Base-by-base conservation (phyloP, 2,113 vertebrate species). In the Perca flavescens region DNA sequence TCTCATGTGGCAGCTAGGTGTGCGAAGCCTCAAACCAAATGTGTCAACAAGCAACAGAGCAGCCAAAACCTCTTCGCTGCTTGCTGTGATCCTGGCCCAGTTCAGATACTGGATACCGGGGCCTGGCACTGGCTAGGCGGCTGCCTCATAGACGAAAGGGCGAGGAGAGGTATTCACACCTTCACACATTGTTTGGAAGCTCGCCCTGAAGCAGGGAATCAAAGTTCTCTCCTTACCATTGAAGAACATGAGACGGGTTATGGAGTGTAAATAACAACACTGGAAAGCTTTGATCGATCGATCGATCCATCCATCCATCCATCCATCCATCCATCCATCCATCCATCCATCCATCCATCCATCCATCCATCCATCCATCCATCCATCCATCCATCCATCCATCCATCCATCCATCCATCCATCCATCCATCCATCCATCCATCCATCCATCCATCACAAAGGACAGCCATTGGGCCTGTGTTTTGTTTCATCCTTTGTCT, bases 21-120 rank as follows among this genome's bases (percentile, higher is more conserved):
- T 68, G 76, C n/a, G 28, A 57, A 43, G 89, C 79, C 79, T 85
- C 66, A 57, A 85, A 90, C 75, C 86, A 81, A 84, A 84, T 5
- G 61, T 88, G 84, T 89, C 86, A 91, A 82, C 82, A 80, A 88
- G 58, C 8, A 10, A 31, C 36, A 3, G 2, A 31, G 53, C 64
- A 28, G 88, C 89, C 86, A 91, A 86, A 43, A 54, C 56, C 73
- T 62, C 67, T 57, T 74, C 57, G 72, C 73, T n/a, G 77, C 53
- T 62, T 12, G 53, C 81, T 93, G 76, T 92, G 89, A 92, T 92
- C 89, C 82, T 2, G 0, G 68, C 83, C 83, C 86, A 82, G 81
- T 73, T 85, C 52, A 77, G 92, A 88, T 66, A 93, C 79, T 70
- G 77, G 89, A 93, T 90, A 89, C 91, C 1, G 2, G 25, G 62